phyloP scores from a whole-genome alignment of 2,113 vertebrate genomes.

The Lasiurus borealis region DNA sequence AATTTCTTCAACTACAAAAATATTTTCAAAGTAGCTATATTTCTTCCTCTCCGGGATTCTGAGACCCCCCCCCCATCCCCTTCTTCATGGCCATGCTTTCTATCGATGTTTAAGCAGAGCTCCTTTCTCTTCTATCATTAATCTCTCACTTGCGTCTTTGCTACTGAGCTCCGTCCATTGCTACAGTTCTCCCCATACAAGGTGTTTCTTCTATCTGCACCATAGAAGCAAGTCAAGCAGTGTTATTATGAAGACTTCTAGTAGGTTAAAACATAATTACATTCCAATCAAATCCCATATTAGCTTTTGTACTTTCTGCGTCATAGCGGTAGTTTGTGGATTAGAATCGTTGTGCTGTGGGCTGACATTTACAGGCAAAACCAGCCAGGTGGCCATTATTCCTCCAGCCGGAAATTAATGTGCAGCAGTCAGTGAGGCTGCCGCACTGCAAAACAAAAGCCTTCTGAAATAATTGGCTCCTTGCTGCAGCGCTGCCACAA shows the following conservation, averaged over 20 bases:
- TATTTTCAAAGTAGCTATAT: background rate
- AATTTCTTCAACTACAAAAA: background rate
- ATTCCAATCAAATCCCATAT: slow-evolving; percentile 44
- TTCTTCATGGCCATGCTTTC: background rate
- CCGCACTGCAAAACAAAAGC: slow-evolving; percentile 73
- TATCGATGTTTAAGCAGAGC: background rate
- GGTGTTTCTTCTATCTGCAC: background rate
- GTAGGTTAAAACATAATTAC: slow-evolving; percentile 46
- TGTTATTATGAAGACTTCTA: slow-evolving; percentile 4
- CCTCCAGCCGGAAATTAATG: slow-evolving; percentile 64
- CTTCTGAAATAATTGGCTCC: slow-evolving; percentile 81
- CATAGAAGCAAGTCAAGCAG: background rate
- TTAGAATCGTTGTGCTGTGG: slow-evolving; percentile 46
- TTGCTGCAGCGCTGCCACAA: slow-evolving; percentile 58
- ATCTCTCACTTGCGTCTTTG: background rate
- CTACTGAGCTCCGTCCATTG: background rate
- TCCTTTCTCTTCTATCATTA: background rate
- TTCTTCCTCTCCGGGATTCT: background rate
- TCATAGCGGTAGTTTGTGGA: slow-evolving; percentile 32
- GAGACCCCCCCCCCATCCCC: too few species aligned
- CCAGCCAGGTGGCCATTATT: slow-evolving; percentile 65
- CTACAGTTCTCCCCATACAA: background rate
- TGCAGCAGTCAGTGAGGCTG: slow-evolving; percentile 63
- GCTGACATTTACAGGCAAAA: slow-evolving; percentile 66
- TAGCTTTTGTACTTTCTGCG: slow-evolving; percentile 28